Conservation (phyloP, 1,140 invertebrate species). For the Aethina tumida region DNA sequence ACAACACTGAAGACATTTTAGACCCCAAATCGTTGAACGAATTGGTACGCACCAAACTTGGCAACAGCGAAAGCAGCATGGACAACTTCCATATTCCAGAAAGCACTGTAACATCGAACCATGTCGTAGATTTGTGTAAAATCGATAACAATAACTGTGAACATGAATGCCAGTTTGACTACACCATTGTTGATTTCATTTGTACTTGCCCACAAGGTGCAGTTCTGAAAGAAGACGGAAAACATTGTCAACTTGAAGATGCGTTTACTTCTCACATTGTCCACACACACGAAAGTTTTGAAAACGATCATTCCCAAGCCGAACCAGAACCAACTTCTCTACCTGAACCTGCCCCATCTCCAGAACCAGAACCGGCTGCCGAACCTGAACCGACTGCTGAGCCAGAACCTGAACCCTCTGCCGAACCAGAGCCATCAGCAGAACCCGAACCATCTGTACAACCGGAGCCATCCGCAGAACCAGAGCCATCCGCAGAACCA, state of each 20-base stretch:
- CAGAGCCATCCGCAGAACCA: conserved; percentile 18
- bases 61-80: conserved; percentile 41
- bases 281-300: too few species aligned
- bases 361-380: conserved; percentile 29
- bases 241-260: conserved; percentile 36
- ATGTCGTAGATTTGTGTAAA: conserved; percentile 62
- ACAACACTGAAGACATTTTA: conserved; percentile 40
- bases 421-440: conserved; percentile 27
- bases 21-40: conserved; percentile 39
- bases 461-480: conserved; percentile 23
- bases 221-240: conserved; percentile 38
- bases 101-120: conserved; percentile 36
- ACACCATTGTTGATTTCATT: conserved; percentile 45
- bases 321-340: conserved; percentile 25
- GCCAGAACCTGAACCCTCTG: conserved; percentile 27
- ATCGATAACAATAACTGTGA: conserved; percentile 65
- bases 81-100: conserved; percentile 43
- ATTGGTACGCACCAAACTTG: conserved; percentile 39
- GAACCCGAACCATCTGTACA: conserved; percentile 28
- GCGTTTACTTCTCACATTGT: too few species aligned
- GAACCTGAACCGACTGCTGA: conserved; percentile 24
- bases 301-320: conserved; percentile 25
- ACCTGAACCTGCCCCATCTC: conserved; percentile 29
- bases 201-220: conserved; percentile 59
- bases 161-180: conserved; percentile 64